A percentile compares a stretch with the other conserved stretches of the same genome.
Evolutionary conservation across 2,113 vertebrate species (phyloP).

Genomic region (Nothobranchius kuhntae): DNA sequence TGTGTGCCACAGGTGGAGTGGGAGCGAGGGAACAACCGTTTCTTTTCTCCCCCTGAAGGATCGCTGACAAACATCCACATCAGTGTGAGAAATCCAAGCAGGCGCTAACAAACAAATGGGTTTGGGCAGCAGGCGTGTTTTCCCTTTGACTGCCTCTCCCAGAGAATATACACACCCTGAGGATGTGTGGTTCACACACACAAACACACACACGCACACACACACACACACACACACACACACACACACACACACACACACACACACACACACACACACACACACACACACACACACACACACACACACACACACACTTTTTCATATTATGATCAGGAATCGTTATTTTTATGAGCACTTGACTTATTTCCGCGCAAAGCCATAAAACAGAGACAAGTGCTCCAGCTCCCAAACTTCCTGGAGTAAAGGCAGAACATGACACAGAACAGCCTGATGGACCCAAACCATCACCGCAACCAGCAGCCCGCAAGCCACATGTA

Average conservation of each 20-base stretch:
- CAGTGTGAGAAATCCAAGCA: conserved; percentile 40
- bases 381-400: conserved; percentile 47
- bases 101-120: conserved; percentile 55
- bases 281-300: too few species aligned
- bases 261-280: too few species aligned
- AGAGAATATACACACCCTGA: conserved; percentile 53
- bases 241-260: too few species aligned
- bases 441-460: conserved; percentile 42
- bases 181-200: conserved; percentile 54
- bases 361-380: not conserved
- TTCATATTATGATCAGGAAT: not conserved
- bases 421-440: conserved; percentile 31
- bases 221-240: not conserved
- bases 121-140: conserved; percentile 59
- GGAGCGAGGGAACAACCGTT: conserved; percentile 26
- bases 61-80: conserved; percentile 49
- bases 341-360: too few species aligned
- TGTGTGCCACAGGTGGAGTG: conserved; percentile 39
- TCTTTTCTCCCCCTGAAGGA: conserved; percentile 36
- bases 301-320: too few species aligned
- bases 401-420: conserved; percentile 28
- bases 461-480: conserved; percentile 64
- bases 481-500: conserved; percentile 70
- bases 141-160: conserved; percentile 54
- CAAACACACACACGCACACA: conserved; percentile 12